Evolutionary conservation across 2,797 vertebrate genomes (phyloP).

Genomic region (Sebastes diaconus): DNA sequence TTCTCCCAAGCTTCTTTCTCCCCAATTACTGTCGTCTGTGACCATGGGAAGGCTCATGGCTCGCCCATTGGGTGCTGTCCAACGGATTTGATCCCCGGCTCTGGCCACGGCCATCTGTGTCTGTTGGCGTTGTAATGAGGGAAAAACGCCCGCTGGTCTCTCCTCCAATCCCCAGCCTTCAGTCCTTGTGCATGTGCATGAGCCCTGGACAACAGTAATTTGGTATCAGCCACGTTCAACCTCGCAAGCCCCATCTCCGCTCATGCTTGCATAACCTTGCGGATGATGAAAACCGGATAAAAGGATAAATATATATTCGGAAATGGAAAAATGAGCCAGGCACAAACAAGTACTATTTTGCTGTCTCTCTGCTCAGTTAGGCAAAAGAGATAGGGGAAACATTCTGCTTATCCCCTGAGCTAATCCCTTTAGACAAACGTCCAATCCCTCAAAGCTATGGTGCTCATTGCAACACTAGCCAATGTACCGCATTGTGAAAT

Average conservation of each 20-base stretch:
- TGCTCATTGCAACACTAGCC: slow-evolving; percentile 50
- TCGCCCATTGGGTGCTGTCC: slow-evolving; percentile 73
- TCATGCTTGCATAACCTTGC: slow-evolving; percentile 61
- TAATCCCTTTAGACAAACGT: slow-evolving; percentile 75
- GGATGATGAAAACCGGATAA: slow-evolving; percentile 65
- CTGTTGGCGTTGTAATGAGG: slow-evolving; percentile 67
- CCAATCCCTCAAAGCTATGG: slow-evolving; percentile 68
- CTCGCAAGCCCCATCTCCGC: slow-evolving; percentile 25
- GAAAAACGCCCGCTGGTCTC: slow-evolving; percentile 57
- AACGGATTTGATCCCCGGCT: slow-evolving; percentile 71
- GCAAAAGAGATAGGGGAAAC: slow-evolving; percentile 67
- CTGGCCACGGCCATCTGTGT: slow-evolving; percentile 75
- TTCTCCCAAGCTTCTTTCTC: slow-evolving; percentile 39
- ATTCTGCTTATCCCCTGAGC: slow-evolving; percentile 69
- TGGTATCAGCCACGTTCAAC: slow-evolving; percentile 44
- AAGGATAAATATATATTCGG: slow-evolving; percentile 65
- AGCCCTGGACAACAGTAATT: slow-evolving; percentile 59
- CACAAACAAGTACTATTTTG: slow-evolving; percentile 61
- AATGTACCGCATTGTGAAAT: slow-evolving; percentile 32
- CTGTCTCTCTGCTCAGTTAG: slow-evolving; percentile 57
- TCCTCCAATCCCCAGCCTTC: slow-evolving; percentile 58
- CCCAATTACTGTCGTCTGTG: slow-evolving; percentile 44
- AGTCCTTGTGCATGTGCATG: slow-evolving; percentile 32
- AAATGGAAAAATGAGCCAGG: slow-evolving; percentile 63
- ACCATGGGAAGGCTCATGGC: slow-evolving; percentile 58